phyloP scores from a whole-genome alignment of 2,113 vertebrate species.

The Zosterops japonicus region DNA sequence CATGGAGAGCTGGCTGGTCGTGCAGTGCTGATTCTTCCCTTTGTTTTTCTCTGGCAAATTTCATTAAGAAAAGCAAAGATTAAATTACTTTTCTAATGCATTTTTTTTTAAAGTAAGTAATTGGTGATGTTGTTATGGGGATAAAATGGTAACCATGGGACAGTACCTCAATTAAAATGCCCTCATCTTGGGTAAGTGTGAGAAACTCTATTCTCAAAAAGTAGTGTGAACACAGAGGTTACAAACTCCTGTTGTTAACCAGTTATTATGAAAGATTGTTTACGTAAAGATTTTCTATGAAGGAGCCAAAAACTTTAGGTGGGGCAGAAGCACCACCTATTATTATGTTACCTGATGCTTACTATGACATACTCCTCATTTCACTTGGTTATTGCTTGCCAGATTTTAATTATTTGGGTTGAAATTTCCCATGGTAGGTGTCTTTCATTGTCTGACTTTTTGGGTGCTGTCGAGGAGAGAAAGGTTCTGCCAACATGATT shows the following conservation, averaged over 20 bases:
- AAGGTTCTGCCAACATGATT: neutral
- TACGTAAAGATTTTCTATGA: slow-evolving; percentile 36
- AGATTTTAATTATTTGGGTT: slow-evolving; percentile 40
- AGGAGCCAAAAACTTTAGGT: slow-evolving; percentile 55
- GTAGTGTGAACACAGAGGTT: neutral
- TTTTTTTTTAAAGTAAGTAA: slow-evolving; percentile 62
- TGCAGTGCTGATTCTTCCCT: neutral
- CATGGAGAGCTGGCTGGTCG: neutral
- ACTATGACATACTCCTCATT: neutral
- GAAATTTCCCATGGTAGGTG: slow-evolving; percentile 34
- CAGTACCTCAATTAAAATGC: slow-evolving; percentile 40
- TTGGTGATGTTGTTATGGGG: slow-evolving; percentile 52
- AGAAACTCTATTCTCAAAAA: slow-evolving; percentile 3
- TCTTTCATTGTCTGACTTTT: neutral
- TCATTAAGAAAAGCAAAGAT: slow-evolving; percentile 57
- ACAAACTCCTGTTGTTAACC: neutral
- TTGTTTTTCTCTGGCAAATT: slow-evolving; percentile 52
- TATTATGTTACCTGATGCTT: slow-evolving; percentile 52
- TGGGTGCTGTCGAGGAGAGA: neutral
- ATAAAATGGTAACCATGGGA: slow-evolving; percentile 39
- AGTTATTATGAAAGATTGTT: slow-evolving; percentile 47
- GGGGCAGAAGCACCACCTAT: slow-evolving; percentile 53
- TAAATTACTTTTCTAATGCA: slow-evolving; percentile 57
- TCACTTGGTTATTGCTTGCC: slow-evolving; percentile 19
- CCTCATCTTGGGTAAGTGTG: slow-evolving; percentile 1